Conservation (phyloP, 2,888 invertebrate genomes). For the Tineola bisselliella region DNA sequence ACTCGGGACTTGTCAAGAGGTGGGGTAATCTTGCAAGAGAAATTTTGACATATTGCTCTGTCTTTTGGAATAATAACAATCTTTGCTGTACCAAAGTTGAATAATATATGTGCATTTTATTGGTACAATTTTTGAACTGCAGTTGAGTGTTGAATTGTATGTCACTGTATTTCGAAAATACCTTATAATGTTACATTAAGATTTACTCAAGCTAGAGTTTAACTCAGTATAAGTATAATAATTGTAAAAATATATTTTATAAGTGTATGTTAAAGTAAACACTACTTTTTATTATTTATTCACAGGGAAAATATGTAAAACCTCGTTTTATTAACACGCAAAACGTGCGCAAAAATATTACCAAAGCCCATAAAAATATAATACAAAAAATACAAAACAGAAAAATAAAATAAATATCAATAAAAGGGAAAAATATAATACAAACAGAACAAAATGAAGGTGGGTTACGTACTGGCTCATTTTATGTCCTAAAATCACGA, state of each 20-base stretch:
- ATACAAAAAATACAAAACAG: not conserved
- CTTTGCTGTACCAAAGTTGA: not conserved
- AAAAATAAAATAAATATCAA: not conserved
- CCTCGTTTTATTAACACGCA: too few species aligned
- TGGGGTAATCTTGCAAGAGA: slow-evolving; percentile 6
- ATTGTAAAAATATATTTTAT: too few species aligned
- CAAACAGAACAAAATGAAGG: not conserved
- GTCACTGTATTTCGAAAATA: too few species aligned
- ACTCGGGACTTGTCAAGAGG: slow-evolving; percentile 3
- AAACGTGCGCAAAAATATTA: not conserved
- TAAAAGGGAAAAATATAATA: not conserved
- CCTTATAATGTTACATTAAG: too few species aligned
- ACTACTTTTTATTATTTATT: too few species aligned
- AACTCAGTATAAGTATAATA: too few species aligned
- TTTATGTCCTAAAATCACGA: slow-evolving; percentile 44
- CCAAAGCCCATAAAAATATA: not conserved
- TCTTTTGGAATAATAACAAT: not conserved
- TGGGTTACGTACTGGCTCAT: not conserved
- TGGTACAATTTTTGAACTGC: too few species aligned
- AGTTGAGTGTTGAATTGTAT: too few species aligned
- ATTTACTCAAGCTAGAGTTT: too few species aligned
- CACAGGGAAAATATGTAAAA: too few species aligned
- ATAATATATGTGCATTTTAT: too few species aligned
- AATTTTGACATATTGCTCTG: slow-evolving; percentile 8
- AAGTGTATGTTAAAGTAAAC: too few species aligned